Evolutionary conservation across 2,888 invertebrate species (phyloP), one percentile per base, ranked within the genome.

Genomic region (Exephanes ischioxanthus): DNA sequence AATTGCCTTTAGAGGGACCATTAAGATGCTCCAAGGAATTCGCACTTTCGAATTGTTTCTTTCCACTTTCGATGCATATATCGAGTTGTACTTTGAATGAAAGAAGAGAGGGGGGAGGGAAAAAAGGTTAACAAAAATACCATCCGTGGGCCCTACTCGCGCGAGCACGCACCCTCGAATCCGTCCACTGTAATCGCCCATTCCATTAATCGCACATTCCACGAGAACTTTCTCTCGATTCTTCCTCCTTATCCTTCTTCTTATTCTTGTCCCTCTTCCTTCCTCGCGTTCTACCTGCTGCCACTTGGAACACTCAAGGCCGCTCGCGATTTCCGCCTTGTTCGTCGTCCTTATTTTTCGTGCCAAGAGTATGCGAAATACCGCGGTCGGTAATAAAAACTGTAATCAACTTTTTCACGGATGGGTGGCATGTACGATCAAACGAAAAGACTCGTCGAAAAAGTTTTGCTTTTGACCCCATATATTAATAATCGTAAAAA

Each of bases 121-220:
- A 66, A 68, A 61, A 37, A 78, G 16, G 9, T 41, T 67, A 61
- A 33, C 61, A 73, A 82, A 48, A 51, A 68, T n/a, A 55, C 68
- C 22, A 67, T 68, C 26, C 33, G 66, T 71, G 63, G 33, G 33
- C 3, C 63, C 48, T 63, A 63, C 30, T 33, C 48, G 75, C 45
- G 41, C 61, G 73, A 68, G 78, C 83, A 66, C 77, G 68, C 73
- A 80, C 77, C 83, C 80, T 83, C 78, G 66, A 84, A 83, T 87
- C 88, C 88, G 88, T 88, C 88, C 88, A 86, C 71, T 73, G 73
- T 80, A 73, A 85, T 87, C 82, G 72, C 83, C 67, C 86, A 87
- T 88, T 88, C 87, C 87, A 83, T 83, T 80, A 76, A 73, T 80
- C 67, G 82, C 68, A 82, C 87, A 87, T 87, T 88, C 87, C 87